Evolutionary conservation across 2,797 vertebrate species (phyloP), one percentile per base, ranked within the genome.

Genomic region (Amblyopsis hoosieri): DNA sequence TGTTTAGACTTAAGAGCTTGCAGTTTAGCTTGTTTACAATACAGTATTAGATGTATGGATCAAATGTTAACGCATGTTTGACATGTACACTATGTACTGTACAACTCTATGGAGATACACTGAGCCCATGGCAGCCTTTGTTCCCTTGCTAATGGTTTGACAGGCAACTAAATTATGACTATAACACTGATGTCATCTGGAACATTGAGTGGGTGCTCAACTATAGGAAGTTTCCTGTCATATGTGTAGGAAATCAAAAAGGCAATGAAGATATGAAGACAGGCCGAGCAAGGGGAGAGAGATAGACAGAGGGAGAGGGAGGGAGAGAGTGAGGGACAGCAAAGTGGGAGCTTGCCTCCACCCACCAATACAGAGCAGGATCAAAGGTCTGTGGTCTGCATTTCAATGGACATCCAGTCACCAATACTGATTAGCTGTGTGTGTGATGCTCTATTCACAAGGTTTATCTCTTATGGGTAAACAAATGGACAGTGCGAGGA

Each of bases 351-450:
- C 76, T 84, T 80, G 88, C 87, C 85, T 90, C 84, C 73, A 85
- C 82, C 82, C 82, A 48, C 54, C 60, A 72, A 84, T 76, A 83
- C 80, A 72, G 83, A 85, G 85, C 83, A 87, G 91, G 91, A 91
- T 90, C 85, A 91, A 91, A 90, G 87, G 85, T 83, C 85, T 90
- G 85, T 87, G 87, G 79, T 90, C 87, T 90, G 90, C 89, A 91
- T 92, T 84, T 91, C 87, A 91, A 91, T 89, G 82, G 88, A 85
- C 85, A 78, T 75, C 83, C 78, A 83, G 85, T 85, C 85, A 83
- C 79, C 87, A 89, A 91, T 90, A 89, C 90, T 90, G 89, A 90
- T 89, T 88, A 90, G 86, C 68, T 71, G 45, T 59, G 74, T 45
- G 78, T 84, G 76, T 85, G 80, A 78, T 87, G 82, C 84, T 79